phyloP scores from a whole-genome alignment of 2,797 vertebrate genomes.

The Podarcis lilfordi region DNA sequence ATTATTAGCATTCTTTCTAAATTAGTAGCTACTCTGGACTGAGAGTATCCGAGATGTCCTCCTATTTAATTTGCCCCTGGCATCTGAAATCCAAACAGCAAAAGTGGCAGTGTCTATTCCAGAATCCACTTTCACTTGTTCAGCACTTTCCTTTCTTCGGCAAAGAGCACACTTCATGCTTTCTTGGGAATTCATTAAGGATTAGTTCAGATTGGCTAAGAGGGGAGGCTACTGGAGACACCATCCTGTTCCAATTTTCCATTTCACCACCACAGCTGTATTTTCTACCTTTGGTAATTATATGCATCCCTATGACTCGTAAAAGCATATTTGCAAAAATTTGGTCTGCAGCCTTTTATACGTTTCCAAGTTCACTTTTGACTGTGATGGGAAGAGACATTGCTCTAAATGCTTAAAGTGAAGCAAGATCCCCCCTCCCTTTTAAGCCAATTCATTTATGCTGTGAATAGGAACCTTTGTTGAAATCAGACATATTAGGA shows the following conservation, averaged over 20 bases:
- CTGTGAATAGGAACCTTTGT: slow-evolving; percentile 58
- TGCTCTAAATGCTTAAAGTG: slow-evolving; percentile 33
- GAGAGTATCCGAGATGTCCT: slow-evolving; percentile 48
- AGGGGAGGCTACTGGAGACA: slow-evolving; percentile 57
- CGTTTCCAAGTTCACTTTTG: slow-evolving; percentile 64
- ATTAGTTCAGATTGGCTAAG: slow-evolving; percentile 66
- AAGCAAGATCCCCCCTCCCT: background rate
- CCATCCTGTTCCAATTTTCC: slow-evolving; percentile 73
- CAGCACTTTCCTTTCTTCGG: slow-evolving; percentile 53
- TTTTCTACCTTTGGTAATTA: slow-evolving; percentile 72
- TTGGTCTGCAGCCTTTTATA: slow-evolving; percentile 62
- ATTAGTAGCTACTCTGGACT: slow-evolving; percentile 47
- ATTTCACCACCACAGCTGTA: slow-evolving; percentile 64
- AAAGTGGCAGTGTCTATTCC: slow-evolving; percentile 58
- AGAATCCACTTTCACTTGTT: slow-evolving; percentile 62
- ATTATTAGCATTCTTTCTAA: slow-evolving; percentile 46
- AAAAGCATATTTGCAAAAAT: slow-evolving; percentile 60
- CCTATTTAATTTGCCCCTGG: slow-evolving; percentile 58
- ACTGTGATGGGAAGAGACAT: slow-evolving; percentile 68
- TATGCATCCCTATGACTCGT: slow-evolving; percentile 55
- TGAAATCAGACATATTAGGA: slow-evolving; percentile 24
- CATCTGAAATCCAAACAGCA: slow-evolving; percentile 52
- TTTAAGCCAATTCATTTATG: slow-evolving; percentile 48
- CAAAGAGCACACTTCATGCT: slow-evolving; percentile 57
- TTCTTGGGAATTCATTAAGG: slow-evolving; percentile 65